These are phyloP conservation scores for Tiaroga cobitis DNA, from an alignment of 2,797 vertebrate genomes.

Conservation along the genomic window DNA sequence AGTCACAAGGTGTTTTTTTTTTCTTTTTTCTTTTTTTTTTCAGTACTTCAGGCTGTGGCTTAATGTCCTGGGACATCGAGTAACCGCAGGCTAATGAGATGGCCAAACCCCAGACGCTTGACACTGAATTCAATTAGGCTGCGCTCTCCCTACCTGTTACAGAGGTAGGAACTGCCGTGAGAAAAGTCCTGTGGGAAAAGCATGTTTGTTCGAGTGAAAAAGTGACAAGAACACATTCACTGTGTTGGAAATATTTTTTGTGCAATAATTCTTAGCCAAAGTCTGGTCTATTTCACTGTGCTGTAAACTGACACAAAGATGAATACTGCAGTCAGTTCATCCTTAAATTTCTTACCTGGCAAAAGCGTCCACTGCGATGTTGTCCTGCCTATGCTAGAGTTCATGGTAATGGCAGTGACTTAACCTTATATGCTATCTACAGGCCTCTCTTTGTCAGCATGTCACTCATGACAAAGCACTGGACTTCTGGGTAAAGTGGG, in stretches of 20 bases:
- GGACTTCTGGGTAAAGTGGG: slow-evolving; percentile 39
- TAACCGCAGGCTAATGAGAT: slow-evolving; percentile 53
- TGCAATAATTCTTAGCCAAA: background rate
- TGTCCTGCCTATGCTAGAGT: slow-evolving; percentile 33
- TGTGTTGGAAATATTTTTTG: background rate
- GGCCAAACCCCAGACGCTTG: slow-evolving; percentile 29
- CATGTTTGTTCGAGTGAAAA: slow-evolving; percentile 1
- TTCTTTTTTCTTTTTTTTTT: background rate
- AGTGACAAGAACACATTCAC: background rate
- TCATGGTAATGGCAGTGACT: slow-evolving; percentile 34
- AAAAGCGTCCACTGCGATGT: slow-evolving; percentile 17
- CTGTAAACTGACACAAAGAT: slow-evolving; percentile 20
- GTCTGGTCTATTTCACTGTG: background rate
- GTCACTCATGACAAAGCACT: slow-evolving; percentile 56
- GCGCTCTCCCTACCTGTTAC: slow-evolving; percentile 9
- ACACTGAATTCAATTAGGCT: slow-evolving; percentile 53
- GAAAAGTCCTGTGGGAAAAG: slow-evolving; percentile 21
- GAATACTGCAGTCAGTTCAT: slow-evolving; percentile 26
- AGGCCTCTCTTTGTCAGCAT: slow-evolving; percentile 45
- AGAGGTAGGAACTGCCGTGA: slow-evolving; percentile 4
- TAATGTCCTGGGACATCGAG: slow-evolving; percentile 47
- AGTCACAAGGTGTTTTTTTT: slow-evolving; percentile 31
- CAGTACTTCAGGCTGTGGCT: slow-evolving; percentile 23
- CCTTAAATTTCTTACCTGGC: slow-evolving; percentile 28
- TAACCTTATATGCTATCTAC: slow-evolving; percentile 46